Evolutionary conservation across 2,113 vertebrate genomes (phyloP), one percentile per base, ranked within the genome.

Genomic region (Nesoenas mayeri): DNA sequence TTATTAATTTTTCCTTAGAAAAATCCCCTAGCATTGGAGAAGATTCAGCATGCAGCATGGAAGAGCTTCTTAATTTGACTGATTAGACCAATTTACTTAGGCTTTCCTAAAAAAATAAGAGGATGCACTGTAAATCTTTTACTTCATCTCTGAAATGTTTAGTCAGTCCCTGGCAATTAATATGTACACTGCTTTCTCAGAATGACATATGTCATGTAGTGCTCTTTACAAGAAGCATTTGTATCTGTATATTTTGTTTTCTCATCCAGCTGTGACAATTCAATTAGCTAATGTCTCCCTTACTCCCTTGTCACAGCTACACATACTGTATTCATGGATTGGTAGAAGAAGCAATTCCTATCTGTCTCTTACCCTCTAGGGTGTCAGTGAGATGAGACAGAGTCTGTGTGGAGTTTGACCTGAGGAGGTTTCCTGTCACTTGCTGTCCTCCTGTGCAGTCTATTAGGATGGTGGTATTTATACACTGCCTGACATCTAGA

Each of bases 1-100:
- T 97, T 97, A 97, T 97, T 97, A 97, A 95, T 97, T 96, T 96
- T 97, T 91, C 92, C 70, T 90, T 80, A 94, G 85, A 95, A 96
- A 96, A 96, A 94, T 96, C 94, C 96, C 87, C 81, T 82, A 93
- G 6, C 73, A 65, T 91, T 94, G 88, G 78, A 87, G 66, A 88
- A 95, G 53, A 95, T 96, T 96, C 91, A 94, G 54, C 22, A 34
- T 85, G n/a, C 31, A 20, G 54, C 24, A 38, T 47, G 42, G 56
- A 79, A 81, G 47, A 93, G 62, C 77, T 96, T 31, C 91, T 96
- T 97, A 92, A 94, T 96, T 92, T 97, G 91, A 97, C 90, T 89
- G 94, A 96, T 96, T 93, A 90, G 84, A 28, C 77, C 93, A 95
- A 97, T 96, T 96, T 96, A 87, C 62, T 89, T 81, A 78, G 66